Base-by-base conservation (phyloP, 2,797 vertebrate genomes). In the Tamandua tetradactyla region DNA sequence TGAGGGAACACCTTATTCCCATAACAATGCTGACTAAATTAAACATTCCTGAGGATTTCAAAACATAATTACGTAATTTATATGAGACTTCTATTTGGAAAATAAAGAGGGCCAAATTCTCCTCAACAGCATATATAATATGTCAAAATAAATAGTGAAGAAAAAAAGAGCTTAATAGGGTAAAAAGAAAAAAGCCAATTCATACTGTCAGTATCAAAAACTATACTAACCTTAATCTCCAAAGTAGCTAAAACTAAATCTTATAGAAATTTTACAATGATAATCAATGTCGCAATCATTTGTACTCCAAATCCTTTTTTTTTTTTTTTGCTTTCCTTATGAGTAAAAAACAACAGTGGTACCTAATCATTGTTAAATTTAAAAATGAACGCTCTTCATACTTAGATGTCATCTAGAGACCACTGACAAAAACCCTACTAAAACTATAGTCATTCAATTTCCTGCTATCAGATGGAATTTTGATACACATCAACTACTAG, bases 21-120 rank as follows among this genome's bases (percentile, higher is more conserved):
- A 35, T 68, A 88, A 91, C 12, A 83, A 94, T 87, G 44, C 27
- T 91, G 25, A 91, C 91, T 90, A 87, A 93, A 86, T 81, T 66
- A 85, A 61, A 76, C 15, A n/a, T 82, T 71, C 37, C 32, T 78
- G 7, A 85, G 37, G 30, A 79, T 74, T 88, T 84, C n/a, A 92
- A 84, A 84, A 91, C 22, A 49, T 55, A 75, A 61, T 93, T 71
- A 87, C n/a, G 11, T 61, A 87, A 93, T 42, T 85, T 90, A 92
- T 80, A 72, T 66, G 23, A 80, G 9, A 80, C 44, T 94, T 92
- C 57, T 83, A 81, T 52, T 80, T 89, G 74, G 72, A 89, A 14
- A 93, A 78, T 52, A 47, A 93, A 75, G 61, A 83, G 13, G 37
- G 59, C 14, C 27, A 85, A 88, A 88, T 69, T 23, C 74, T 91